Conservation (phyloP, 2,888 invertebrate species). For the Creontiades dilutus region DNA sequence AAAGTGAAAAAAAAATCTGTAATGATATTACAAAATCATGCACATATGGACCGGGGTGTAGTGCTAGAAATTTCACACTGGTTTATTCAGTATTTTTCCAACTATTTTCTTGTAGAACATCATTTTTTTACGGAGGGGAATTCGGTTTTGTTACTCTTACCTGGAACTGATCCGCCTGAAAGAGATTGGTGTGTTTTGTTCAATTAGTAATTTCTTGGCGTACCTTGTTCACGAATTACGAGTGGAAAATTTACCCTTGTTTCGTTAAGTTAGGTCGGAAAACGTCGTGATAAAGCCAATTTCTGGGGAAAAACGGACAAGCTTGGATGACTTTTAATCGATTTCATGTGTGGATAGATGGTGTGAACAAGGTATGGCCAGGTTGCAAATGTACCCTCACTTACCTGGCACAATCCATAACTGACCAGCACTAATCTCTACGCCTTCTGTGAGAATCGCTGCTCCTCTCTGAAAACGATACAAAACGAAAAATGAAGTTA, state of each 20-base stretch:
- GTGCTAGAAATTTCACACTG: slow-evolving; percentile 34
- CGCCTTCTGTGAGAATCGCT: slow-evolving; percentile 73
- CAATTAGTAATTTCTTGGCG: slow-evolving; percentile 59
- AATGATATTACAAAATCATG: slow-evolving; percentile 14
- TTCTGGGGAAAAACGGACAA: background rate
- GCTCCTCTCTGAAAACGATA: slow-evolving; percentile 68
- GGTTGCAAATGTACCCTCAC: slow-evolving; percentile 57
- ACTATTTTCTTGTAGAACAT: slow-evolving; percentile 36
- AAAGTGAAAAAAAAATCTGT: background rate
- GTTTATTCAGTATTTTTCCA: slow-evolving; percentile 11
- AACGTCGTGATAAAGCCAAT: too few relatives aligned
- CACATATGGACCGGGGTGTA: slow-evolving; percentile 19
- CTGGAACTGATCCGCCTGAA: slow-evolving; percentile 74
- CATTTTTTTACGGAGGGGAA: slow-evolving; percentile 51
- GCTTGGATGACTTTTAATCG: too few relatives aligned
- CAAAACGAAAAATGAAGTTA: background rate
- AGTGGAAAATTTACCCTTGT: too few relatives aligned
- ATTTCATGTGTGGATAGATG: background rate
- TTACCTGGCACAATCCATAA: slow-evolving; percentile 74
- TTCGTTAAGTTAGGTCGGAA: too few relatives aligned
- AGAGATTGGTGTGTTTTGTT: slow-evolving; percentile 38
- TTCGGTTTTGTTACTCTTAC: slow-evolving; percentile 69
- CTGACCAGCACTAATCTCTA: slow-evolving; percentile 74
- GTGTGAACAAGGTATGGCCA: slow-evolving; percentile 65
- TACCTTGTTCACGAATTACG: slow-evolving; percentile 64